These are phyloP conservation scores for Cheilosia scutellata DNA, from an alignment of 2,888 invertebrate genomes.

Conservation along the genomic window DNA sequence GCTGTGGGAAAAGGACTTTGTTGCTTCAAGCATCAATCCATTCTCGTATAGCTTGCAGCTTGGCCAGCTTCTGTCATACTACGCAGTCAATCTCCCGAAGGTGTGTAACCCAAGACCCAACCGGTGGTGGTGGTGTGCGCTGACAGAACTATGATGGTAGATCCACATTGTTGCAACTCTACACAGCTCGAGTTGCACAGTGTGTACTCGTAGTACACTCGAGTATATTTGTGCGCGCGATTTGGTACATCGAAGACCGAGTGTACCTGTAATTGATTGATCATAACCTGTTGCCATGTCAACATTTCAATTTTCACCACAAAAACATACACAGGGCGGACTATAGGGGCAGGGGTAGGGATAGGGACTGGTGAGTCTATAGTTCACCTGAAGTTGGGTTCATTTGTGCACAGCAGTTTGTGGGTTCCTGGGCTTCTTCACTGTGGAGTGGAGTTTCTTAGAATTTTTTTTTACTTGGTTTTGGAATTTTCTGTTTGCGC, in stretches of 20 bases:
- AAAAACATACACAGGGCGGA: conserved; percentile 33
- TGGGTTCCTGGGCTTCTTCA: not conserved
- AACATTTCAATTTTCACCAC: conserved; percentile 70
- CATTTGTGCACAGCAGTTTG: conserved; percentile 9
- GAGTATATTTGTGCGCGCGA: not conserved
- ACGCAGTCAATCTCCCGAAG: conserved; percentile 39
- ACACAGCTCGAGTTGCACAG: conserved; percentile 28
- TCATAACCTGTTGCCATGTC: conserved; percentile 70
- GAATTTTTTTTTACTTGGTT: conserved; percentile 31
- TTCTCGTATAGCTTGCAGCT: conserved; percentile 4
- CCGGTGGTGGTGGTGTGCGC: conserved; percentile 11
- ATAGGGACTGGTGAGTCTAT: conserved; percentile 1
- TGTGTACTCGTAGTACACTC: not conserved
- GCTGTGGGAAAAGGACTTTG: conserved; percentile 55
- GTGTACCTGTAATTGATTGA: conserved; percentile 70
- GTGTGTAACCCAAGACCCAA: conserved; percentile 59
- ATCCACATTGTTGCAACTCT: conserved; percentile 36
- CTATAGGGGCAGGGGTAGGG: no score
- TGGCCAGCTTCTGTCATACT: conserved; percentile 52
- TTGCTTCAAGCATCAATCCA: conserved; percentile 24
- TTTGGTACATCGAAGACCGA: not conserved
- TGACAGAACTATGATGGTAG: conserved; percentile 54
- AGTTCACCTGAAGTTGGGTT: not conserved
- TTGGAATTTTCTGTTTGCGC: conserved; percentile 42
- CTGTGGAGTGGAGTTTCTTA: conserved; percentile 45